Percentiles rank a stretch among this genome's conserved stretches.
Conservation (phyloP, 2,797 vertebrate genomes). For the Eurystomus glaucurus region DNA sequence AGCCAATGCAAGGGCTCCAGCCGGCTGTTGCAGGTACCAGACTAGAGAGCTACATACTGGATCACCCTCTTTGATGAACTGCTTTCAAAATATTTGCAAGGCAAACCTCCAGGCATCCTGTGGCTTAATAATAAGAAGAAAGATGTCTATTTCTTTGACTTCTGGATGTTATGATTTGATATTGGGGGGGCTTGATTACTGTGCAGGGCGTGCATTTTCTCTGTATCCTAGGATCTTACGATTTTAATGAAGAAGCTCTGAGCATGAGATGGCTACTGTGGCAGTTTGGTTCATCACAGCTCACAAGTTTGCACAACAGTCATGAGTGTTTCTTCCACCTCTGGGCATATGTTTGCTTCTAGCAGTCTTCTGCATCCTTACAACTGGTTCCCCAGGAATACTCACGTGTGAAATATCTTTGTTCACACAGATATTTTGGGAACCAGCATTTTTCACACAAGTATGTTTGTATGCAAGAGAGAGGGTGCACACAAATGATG, state of each 20-base stretch:
- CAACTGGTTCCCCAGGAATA: background rate
- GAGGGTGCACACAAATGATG: background rate
- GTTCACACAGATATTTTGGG: background rate
- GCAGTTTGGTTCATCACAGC: background rate
- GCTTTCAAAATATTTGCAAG: background rate
- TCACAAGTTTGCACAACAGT: background rate
- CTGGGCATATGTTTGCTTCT: background rate
- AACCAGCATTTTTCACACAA: background rate
- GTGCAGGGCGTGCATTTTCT: background rate
- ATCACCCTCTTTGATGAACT: background rate
- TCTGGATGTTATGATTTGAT: background rate
- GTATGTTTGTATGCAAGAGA: background rate
- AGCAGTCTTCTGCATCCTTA: background rate
- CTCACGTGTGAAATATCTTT: background rate
- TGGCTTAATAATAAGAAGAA: background rate
- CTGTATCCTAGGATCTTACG: background rate
- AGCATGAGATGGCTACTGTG: background rate
- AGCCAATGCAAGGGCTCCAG: background rate
- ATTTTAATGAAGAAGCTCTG: background rate
- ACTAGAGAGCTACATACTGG: background rate
- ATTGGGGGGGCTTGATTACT: rapidly evolving
- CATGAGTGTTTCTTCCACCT: rapidly evolving
- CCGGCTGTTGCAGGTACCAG: background rate
- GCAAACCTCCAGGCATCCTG: background rate
- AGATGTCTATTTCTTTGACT: background rate